These are phyloP conservation scores for Psittacus erithacus DNA, from an alignment of 2,113 vertebrate genomes.

Conservation along the genomic window DNA sequence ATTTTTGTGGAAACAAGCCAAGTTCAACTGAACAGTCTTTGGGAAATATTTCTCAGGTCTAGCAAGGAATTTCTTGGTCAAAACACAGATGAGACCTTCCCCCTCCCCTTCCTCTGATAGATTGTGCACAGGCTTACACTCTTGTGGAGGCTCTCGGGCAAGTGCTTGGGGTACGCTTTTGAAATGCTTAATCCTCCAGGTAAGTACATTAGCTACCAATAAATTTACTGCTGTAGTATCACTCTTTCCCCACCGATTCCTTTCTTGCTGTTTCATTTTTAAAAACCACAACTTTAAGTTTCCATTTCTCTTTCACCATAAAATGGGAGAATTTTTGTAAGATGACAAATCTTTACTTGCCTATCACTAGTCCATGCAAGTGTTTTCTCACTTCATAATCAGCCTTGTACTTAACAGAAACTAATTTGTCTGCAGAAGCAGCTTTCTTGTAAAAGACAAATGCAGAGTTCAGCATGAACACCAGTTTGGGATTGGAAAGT, in stretches of 20 bases:
- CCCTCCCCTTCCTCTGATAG: neutral
- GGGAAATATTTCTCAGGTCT: slow-evolving; percentile 19
- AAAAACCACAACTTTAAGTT: neutral
- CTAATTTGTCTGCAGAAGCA: neutral
- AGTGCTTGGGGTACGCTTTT: neutral
- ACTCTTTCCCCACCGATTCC: neutral
- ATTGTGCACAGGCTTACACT: neutral
- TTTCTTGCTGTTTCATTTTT: neutral
- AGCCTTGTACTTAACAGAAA: neutral
- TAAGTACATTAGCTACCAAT: neutral
- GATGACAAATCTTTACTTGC: neutral
- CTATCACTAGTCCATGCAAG: neutral
- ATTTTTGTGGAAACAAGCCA: neutral
- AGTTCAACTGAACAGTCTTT: neutral
- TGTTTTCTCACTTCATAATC: neutral
- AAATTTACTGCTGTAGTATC: neutral
- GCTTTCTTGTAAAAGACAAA: neutral
- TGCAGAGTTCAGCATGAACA: neutral
- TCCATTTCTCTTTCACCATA: neutral
- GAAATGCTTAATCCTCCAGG: neutral
- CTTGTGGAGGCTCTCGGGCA: accelerated
- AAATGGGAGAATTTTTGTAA: neutral
- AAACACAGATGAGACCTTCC: neutral
- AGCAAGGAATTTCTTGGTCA: neutral
- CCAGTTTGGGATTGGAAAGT: neutral